These are phyloP conservation scores for Chironex yamaguchii DNA, from an alignment of 30 jellyfish, hydroid and myxozoan genomes.

Conservation along the genomic window DNA sequence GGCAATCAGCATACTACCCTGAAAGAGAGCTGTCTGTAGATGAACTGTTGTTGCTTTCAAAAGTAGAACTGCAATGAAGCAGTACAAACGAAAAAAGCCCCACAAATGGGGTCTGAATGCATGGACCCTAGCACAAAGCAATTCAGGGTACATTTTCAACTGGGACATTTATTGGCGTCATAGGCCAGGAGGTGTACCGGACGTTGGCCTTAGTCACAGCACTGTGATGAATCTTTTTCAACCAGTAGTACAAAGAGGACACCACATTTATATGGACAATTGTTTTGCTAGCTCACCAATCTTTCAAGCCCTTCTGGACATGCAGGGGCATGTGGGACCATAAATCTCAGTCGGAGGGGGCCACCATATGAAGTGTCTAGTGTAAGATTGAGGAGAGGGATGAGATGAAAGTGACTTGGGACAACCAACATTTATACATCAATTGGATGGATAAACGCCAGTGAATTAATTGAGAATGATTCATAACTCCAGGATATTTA, in stretches of 20 bases:
- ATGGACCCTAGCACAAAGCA: too few species aligned
- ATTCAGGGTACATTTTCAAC: constrained; percentile 20
- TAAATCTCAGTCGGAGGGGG: neutral
- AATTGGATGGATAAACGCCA: too few species aligned
- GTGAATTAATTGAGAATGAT: too few species aligned
- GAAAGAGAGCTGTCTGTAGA: constrained; percentile 30
- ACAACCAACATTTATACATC: too few species aligned
- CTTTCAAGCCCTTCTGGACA: too few species aligned
- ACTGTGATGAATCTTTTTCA: constrained; percentile 16
- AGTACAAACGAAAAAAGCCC: constrained; percentile 41
- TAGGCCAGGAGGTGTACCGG: constrained; percentile 2
- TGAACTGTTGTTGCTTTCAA: constrained; percentile 34
- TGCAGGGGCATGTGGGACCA: constrained; percentile 35
- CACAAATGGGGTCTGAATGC: constrained; percentile 50
- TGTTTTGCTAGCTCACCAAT: neutral
- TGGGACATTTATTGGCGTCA: constrained; percentile 18
- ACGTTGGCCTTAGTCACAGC: constrained; percentile 4
- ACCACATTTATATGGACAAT: constrained; percentile 30
- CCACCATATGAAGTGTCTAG: constrained; percentile 17
- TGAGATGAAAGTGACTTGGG: neutral
- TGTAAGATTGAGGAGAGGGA: constrained; percentile 26
- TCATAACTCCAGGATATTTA: neutral
- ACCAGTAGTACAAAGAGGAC: constrained; percentile 14
- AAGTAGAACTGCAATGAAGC: constrained; percentile 38
- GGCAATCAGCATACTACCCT: constrained; percentile 51